Base-by-base conservation (phyloP, 2,113 vertebrate species). In the Cottus gobio region DNA sequence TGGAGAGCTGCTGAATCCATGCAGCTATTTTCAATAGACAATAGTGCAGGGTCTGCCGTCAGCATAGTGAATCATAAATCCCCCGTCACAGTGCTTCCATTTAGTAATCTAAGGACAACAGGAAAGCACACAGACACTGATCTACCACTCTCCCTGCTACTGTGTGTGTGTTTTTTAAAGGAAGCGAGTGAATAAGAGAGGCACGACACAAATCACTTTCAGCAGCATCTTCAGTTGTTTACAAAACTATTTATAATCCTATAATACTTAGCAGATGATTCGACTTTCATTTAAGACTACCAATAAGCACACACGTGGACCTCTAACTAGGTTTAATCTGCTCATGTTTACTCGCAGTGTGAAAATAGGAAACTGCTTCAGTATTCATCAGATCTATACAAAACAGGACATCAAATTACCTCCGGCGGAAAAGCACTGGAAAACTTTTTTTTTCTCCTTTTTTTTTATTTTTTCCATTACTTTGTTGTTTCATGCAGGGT, bases 201-300 rank as follows among this genome's bases (percentile, higher is more conserved):
- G 74, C 31, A 50, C 71, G 62, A 84, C 54, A 87, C 77, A 90
- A 85, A 89, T 81, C 69, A 70, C 44, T 66, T 76, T 87, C 70
- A 74, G 77, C 61, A 75, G 82, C 76, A 89, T 85, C 80, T 87
- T 69, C 75, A 81, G 31, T 70, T 54, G 37, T 81, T 82, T 73
- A 80, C 87, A 88, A 73, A 85, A 77, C 42, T 79, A 78, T 83
- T 89, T 89, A 1, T 83, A 88, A 91, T 90, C 83, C 83, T 73
- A 64, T 87, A 87, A 90, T 85, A 65, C 87, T 67, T 39, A 92
- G 76, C 87, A 91, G 82, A 87, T 84, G 85, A 91, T 82, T 74
- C 67, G 66, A 84, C 66, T 88, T 88, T 78, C 82, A 91, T 85
- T 87, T 66, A 34, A 67, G 67, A 70, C 75, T 71, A 26, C 37